A percentile compares a stretch with the other conserved stretches of the same genome.
Conservation (phyloP, 2,888 invertebrate genomes). For the Caenorhabditis uteleia region DNA sequence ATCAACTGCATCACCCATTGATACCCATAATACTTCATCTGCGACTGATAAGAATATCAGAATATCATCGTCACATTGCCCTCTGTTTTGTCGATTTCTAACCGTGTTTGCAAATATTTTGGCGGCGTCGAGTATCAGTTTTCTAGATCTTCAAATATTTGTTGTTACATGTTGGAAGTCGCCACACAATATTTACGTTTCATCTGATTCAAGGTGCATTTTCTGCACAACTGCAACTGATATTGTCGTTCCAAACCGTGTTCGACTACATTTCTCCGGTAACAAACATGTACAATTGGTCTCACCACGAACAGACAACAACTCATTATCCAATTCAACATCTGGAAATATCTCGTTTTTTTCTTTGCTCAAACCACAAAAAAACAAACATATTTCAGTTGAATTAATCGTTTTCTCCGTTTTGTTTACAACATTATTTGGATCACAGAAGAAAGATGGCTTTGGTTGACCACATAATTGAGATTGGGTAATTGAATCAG, state of each 20-base stretch:
- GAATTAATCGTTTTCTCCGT: constrained; percentile 1
- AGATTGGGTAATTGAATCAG: constrained; percentile 32
- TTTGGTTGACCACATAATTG: constrained; percentile 23
- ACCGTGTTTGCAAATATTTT: constrained; percentile 43
- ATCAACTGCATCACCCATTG: constrained; percentile 13
- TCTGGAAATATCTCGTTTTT: not conserved
- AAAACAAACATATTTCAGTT: not conserved
- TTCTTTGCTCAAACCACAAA: not conserved
- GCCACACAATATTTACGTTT: constrained; percentile 13
- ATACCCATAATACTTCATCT: constrained; percentile 42
- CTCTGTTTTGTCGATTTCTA: constrained; percentile 36
- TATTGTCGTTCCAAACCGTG: constrained; percentile 15
- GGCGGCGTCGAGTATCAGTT: constrained; percentile 27
- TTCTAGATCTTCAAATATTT: constrained; percentile 22
- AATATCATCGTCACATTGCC: constrained; percentile 45
- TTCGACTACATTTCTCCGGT: constrained; percentile 3
- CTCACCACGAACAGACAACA: constrained; percentile 23
- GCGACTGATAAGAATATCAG: constrained; percentile 39
- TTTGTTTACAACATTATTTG: constrained; percentile 10
- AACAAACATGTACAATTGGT: constrained; percentile 26
- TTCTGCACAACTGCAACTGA: constrained; percentile 31
- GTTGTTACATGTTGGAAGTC: not conserved
- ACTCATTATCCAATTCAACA: constrained; percentile 7
- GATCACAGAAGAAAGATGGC: constrained; percentile 33
- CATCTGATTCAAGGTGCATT: constrained; percentile 25